A percentile compares a stretch with the other conserved stretches of the same genome.
phyloP scores from a whole-genome alignment of 2,797 vertebrate species.

The Ctenochaetus hawaiiensis region DNA sequence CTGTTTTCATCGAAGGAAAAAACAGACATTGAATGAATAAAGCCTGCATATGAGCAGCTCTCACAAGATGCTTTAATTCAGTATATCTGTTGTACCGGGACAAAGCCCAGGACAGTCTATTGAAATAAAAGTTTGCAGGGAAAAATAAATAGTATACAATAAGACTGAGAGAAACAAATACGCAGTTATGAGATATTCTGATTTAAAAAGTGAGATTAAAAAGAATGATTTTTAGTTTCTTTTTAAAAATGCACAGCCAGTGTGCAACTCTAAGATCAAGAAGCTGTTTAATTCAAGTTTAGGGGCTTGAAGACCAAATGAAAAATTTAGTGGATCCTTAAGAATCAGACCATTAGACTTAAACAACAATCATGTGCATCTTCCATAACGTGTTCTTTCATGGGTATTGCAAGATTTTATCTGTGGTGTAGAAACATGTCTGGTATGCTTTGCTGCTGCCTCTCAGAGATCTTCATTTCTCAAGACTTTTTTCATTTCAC shows the following conservation, averaged over 20 bases:
- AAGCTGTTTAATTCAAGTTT: background rate
- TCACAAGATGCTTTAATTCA: too few relatives aligned
- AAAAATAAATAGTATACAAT: background rate
- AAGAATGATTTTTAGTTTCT: background rate
- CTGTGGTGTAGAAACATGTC: background rate
- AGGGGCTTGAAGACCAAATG: background rate
- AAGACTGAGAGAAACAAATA: background rate
- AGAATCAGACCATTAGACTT: background rate
- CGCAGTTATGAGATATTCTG: background rate
- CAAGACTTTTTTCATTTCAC: background rate
- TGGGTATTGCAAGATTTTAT: background rate
- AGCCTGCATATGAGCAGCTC: too few relatives aligned
- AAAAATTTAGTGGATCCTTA: background rate
- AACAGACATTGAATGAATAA: background rate
- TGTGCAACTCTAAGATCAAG: background rate
- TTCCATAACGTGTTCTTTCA: background rate
- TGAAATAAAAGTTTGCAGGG: too few relatives aligned
- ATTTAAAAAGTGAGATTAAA: background rate
- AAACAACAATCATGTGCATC: background rate
- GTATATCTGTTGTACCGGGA: too few relatives aligned
- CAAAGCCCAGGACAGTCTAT: too few relatives aligned
- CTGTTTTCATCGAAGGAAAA: background rate
- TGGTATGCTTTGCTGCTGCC: background rate
- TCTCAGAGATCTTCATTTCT: background rate
- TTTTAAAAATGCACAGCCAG: background rate